These are phyloP conservation scores for Egretta garzetta DNA, from an alignment of 2,113 vertebrate genomes.

Conservation along the genomic window DNA sequence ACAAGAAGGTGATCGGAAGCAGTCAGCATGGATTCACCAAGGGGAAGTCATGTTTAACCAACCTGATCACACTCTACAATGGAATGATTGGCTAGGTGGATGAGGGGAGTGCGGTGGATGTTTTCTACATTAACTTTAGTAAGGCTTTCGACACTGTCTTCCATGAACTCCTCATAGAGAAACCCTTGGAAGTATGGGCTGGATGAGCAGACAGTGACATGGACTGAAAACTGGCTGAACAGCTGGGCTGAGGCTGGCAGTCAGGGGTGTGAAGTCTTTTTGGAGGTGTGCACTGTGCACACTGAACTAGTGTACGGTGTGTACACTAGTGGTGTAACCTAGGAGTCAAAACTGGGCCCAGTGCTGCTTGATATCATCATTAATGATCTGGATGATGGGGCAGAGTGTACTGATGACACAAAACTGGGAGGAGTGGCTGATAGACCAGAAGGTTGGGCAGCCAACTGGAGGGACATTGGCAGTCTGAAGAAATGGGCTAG, in stretches of 20 bases:
- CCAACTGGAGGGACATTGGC: background rate
- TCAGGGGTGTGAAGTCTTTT: background rate
- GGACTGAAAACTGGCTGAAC: background rate
- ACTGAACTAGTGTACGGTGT: no score
- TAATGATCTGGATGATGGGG: background rate
- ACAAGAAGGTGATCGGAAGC: background rate
- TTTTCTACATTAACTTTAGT: background rate
- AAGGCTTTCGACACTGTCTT: background rate
- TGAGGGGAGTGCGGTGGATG: background rate
- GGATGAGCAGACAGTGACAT: background rate
- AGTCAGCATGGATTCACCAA: background rate
- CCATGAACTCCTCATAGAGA: background rate
- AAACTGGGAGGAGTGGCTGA: background rate
- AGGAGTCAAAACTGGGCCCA: background rate
- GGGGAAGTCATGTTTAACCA: background rate
- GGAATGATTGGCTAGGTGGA: background rate
- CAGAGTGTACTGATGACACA: background rate
- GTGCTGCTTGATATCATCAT: background rate
- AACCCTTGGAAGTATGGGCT: background rate
- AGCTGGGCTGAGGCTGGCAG: background rate
- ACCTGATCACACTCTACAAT: fast-evolving
- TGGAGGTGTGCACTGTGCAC: background rate
- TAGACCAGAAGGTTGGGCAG: background rate
- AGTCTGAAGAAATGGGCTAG: background rate
- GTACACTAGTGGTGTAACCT: background rate